Percentiles rank a stretch among this genome's conserved stretches.
Evolutionary conservation across 2,888 invertebrate species (phyloP).

Genomic region (Pedicia rivosa): DNA sequence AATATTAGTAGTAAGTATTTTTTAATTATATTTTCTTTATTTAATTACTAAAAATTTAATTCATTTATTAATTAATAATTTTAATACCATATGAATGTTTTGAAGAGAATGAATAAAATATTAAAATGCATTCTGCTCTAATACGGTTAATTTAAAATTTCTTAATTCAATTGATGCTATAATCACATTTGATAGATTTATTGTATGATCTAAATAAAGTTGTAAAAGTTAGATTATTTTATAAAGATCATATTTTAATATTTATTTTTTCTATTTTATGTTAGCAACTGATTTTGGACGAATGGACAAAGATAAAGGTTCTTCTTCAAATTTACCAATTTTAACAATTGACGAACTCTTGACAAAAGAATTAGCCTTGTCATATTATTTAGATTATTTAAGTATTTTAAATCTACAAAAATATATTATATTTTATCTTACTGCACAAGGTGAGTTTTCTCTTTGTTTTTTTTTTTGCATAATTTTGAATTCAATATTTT

Average conservation of each 20-base stretch:
- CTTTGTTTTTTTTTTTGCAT: not conserved
- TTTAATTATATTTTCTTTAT: not conserved
- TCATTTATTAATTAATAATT: not conserved
- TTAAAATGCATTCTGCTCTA: no score
- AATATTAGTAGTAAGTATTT: conserved; percentile 8
- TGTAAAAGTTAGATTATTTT: no score
- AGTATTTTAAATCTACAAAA: conserved; percentile 15
- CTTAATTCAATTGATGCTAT: no score
- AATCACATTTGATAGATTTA: no score
- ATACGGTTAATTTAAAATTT: no score
- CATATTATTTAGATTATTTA: conserved; percentile 16
- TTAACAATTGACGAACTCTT: conserved; percentile 15
- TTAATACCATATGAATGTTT: no score
- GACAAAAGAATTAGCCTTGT: conserved; percentile 15
- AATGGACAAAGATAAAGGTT: no score
- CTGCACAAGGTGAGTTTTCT: conserved; percentile 12
- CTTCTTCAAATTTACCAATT: conserved; percentile 11
- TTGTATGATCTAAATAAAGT: no score
- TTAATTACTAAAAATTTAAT: not conserved
- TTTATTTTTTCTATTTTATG: no score
- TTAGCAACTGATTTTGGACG: conserved; percentile 1
- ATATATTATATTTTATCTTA: conserved; percentile 16
- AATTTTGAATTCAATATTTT: not conserved
- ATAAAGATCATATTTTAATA: no score
- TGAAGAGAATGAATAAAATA: no score